These are phyloP conservation scores for Oreochromis spilurus DNA, from an alignment of 2,113 vertebrate genomes.

Conservation along the genomic window DNA sequence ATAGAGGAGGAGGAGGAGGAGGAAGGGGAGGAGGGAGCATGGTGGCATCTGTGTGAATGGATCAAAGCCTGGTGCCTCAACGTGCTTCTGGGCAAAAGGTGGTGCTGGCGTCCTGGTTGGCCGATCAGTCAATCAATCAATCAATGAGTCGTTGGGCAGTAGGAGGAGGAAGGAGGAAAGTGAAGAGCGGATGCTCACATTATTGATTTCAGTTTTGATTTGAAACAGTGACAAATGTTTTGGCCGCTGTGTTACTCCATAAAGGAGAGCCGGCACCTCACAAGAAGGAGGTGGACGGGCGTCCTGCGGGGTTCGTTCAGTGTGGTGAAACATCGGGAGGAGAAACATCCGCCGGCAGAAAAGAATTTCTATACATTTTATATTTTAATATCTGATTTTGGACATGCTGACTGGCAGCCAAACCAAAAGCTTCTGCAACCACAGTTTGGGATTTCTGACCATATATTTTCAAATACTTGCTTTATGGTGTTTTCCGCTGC, in stretches of 20 bases:
- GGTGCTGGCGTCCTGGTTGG: conserved; percentile 71
- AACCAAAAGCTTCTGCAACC: not conserved
- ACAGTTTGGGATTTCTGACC: not conserved
- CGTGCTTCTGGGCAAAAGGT: conserved; percentile 76
- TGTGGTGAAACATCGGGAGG: conserved; percentile 11
- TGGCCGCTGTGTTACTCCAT: conserved; percentile 27
- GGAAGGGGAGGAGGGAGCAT: conserved; percentile 40
- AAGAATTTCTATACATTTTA: not conserved
- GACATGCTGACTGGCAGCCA: not conserved
- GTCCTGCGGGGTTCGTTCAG: conserved; percentile 8
- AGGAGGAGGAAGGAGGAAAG: conserved; percentile 61
- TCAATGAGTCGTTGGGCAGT: conserved; percentile 40
- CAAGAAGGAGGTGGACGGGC: not conserved
- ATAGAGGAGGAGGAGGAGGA: conserved; percentile 57
- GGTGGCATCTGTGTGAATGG: conserved; percentile 75
- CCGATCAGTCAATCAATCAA: conserved; percentile 60
- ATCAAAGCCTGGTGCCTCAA: conserved; percentile 79
- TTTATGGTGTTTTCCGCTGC: not conserved
- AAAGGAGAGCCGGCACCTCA: conserved; percentile 36
- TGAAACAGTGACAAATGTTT: conserved; percentile 63
- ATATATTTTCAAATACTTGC: not conserved
- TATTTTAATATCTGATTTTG: not conserved
- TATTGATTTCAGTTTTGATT: conserved; percentile 58
- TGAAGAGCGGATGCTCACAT: conserved; percentile 56
- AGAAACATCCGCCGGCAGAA: not conserved